These are phyloP conservation scores for Nyctereutes procyonoides DNA, from an alignment of 2,113 vertebrate genomes.

Conservation along the genomic window DNA sequence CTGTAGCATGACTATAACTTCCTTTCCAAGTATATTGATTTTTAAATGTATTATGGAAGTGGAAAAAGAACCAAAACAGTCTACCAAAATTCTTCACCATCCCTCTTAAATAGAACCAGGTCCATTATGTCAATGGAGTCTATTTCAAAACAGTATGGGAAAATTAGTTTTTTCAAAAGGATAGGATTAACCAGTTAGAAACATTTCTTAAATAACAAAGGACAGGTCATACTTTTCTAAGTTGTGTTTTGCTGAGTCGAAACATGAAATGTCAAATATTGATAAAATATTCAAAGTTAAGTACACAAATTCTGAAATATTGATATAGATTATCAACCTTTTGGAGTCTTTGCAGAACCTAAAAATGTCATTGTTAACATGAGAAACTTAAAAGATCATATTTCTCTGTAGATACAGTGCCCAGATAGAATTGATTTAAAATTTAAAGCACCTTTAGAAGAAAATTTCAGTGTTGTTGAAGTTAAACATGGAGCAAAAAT, in stretches of 20 bases:
- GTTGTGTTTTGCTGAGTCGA: constrained; percentile 27
- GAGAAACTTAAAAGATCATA: not conserved
- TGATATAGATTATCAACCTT: not conserved
- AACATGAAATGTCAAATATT: constrained; percentile 71
- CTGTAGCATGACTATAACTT: constrained; percentile 82
- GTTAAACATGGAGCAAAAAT: constrained; percentile 36
- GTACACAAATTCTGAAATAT: constrained; percentile 73
- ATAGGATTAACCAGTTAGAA: not conserved
- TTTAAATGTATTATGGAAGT: constrained; percentile 70
- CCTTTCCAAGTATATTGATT: constrained; percentile 69
- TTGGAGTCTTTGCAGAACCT: not conserved
- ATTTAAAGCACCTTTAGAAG: constrained; percentile 22
- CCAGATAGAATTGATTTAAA: constrained; percentile 29
- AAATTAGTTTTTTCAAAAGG: not conserved
- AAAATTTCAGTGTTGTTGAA: constrained; percentile 22
- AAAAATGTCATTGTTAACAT: not conserved
- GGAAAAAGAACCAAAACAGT: constrained; percentile 59
- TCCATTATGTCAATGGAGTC: not conserved
- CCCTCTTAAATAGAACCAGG: not conserved
- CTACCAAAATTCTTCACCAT: constrained; percentile 67
- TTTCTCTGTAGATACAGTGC: constrained; percentile 42
- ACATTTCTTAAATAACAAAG: constrained; percentile 43
- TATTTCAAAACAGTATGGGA: constrained; percentile 34
- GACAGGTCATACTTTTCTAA: not conserved
- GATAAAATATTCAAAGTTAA: constrained; percentile 73